Base-by-base conservation (phyloP, 2,888 invertebrate species). In the Metacarcinus magister region DNA sequence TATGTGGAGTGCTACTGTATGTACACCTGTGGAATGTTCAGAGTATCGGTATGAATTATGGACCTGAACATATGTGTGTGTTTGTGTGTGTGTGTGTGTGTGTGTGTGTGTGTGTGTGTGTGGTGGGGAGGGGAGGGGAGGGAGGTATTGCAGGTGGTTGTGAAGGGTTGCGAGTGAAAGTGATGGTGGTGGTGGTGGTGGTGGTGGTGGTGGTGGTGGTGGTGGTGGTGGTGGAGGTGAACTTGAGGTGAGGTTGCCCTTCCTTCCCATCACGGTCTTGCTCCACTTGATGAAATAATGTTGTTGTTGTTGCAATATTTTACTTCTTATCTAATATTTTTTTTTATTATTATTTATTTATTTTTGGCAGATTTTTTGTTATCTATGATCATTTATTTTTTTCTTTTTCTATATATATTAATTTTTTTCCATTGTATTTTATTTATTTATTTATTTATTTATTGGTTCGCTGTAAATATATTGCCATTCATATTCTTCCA, bases 151-250 rank as follows among this genome's bases (percentile, higher is more conserved):
- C 39, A n/a, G 87, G 13, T 32, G 39, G 19, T 28, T 19, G 87
- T 39, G 87, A 19, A 3, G 87, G 28, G 87, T 28, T 82, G 82
- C 3, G 32, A 39, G 87, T 87, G 87, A 39, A 87, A 39, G 87
- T 87, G 13, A 7, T 39, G 82, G 32, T 28, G 87, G 87, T 87
- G 67, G 67, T 67, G 67, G 23, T 23, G n/a, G 67, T 16, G 23
- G n/a, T 16, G 87, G 39, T 87, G 87, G 28, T 28, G 82, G 82
- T 82, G 28, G 39, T 87, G 39, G 16, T 87, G 87, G 19, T 19
- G 87, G 87, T 16, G 19, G 39, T 13, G 87, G 87, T 87, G 87
- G 87, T 39, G 87, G 87, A 3, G 87, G 87, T 87, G 87, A 87
- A 39, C 87, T 87, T 87, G 87, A 39, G 16, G 87, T 39, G 39